phyloP scores from a whole-genome alignment of 1,140 invertebrate genomes.

The Elysia chlorotica region DNA sequence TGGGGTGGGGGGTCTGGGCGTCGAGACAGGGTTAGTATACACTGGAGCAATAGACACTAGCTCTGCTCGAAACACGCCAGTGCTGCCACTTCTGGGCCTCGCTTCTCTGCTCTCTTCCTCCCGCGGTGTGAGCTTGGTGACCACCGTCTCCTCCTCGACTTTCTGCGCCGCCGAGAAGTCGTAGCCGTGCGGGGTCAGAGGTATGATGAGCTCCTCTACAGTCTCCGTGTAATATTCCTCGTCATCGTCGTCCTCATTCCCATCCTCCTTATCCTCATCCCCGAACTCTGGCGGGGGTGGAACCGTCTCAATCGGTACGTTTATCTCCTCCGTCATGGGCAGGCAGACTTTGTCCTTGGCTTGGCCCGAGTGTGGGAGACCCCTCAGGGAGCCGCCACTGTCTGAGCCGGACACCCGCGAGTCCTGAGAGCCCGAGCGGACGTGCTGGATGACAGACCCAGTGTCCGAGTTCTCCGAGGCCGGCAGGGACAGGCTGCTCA shows the following conservation, averaged over 20 bases:
- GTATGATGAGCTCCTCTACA: constrained; percentile 32
- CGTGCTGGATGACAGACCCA: constrained; percentile 27
- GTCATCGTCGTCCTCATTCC: constrained; percentile 17
- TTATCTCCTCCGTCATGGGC: constrained; percentile 28
- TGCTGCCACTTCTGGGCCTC: not conserved
- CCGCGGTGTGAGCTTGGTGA: not conserved
- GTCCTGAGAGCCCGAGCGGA: constrained; percentile 15
- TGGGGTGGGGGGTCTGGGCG: no score
- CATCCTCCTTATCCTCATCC: constrained; percentile 17
- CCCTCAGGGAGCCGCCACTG: not conserved
- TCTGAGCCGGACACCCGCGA: constrained; percentile 16
- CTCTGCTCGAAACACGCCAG: constrained; percentile 9
- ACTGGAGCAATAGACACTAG: constrained; percentile 1
- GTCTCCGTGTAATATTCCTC: constrained; percentile 29
- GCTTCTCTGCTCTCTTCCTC: not conserved
- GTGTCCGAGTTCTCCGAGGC: constrained; percentile 29
- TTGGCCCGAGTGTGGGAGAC: not conserved
- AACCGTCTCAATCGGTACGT: constrained; percentile 33
- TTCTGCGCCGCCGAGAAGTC: constrained; percentile 23
- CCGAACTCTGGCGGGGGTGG: constrained; percentile 45
- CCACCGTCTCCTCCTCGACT: constrained; percentile 5
- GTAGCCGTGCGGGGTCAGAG: constrained; percentile 21
- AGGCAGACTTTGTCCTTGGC: not conserved
- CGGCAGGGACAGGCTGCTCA: constrained; percentile 17
- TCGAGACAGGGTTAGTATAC: no score